phyloP scores from a whole-genome alignment of 2,888 invertebrate species.

The Drymonia ruficornis region DNA sequence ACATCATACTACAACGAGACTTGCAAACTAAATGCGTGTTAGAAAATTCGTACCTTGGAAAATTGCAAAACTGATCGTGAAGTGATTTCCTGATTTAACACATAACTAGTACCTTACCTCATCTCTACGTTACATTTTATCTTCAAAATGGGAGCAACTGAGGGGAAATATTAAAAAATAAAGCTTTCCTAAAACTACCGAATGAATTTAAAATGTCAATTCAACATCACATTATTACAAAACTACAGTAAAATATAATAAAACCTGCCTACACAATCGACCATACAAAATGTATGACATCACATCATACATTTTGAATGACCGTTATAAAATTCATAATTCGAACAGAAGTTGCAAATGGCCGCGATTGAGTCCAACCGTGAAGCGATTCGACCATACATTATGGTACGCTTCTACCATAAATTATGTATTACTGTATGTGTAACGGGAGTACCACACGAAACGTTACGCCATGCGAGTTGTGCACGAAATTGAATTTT shows the following conservation, averaged over 20 bases:
- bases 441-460: neutral
- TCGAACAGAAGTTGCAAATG: conserved; percentile 20
- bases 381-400: conserved; percentile 27
- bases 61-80: conserved; percentile 2
- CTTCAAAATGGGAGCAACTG: no score
- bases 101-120: neutral
- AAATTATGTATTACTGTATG: conserved; percentile 32
- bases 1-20: conserved; percentile 6
- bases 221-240: no score
- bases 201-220: no score
- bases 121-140: no score
- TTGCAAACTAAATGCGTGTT: neutral
- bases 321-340: conserved; percentile 7
- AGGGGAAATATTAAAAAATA: no score
- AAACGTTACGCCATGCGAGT: neutral
- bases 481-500: neutral
- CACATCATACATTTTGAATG: conserved; percentile 15
- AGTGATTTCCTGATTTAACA: neutral
- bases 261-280: neutral
- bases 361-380: conserved; percentile 22
- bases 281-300: conserved; percentile 1
- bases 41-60: conserved; percentile 2
- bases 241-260: no score
- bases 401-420: conserved; percentile 29
- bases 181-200: no score